Conservation (phyloP, 1,140 invertebrate genomes). For the Hormaphis cornu region DNA sequence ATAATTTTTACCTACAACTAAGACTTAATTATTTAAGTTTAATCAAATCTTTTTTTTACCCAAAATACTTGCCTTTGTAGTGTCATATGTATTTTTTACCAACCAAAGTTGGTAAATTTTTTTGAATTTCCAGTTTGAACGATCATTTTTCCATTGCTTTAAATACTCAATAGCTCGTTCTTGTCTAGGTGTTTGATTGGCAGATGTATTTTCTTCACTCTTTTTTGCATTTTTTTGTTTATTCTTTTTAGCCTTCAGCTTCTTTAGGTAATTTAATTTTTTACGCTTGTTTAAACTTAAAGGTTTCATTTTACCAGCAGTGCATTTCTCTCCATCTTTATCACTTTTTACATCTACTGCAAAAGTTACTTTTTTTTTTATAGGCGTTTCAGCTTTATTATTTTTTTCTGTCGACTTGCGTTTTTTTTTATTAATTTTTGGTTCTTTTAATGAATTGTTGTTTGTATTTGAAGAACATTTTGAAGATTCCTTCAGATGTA, state of each 20-base stretch:
- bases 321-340: neutral
- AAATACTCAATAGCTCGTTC: conserved; percentile 16
- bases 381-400: neutral
- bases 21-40: neutral
- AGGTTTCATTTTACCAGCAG: neutral
- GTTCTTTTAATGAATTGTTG: neutral
- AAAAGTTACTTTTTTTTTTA: neutral
- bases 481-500: neutral
- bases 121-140: conserved; percentile 14
- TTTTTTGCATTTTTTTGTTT: conserved; percentile 23
- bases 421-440: neutral
- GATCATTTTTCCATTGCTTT: conserved; percentile 20
- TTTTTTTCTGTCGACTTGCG: neutral
- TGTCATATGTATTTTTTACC: conserved; percentile 3
- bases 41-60: no score
- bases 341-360: neutral
- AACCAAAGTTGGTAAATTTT: conserved; percentile 27
- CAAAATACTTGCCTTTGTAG: neutral
- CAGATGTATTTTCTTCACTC: neutral
- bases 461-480: neutral
- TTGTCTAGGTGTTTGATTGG: neutral
- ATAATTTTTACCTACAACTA: neutral
- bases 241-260: conserved; percentile 18
- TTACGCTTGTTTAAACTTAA: conserved; percentile 16
- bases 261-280: conserved; percentile 11